Percentiles rank a stretch among this genome's conserved stretches.
These are phyloP conservation scores for Beroe forskalii DNA, from an alignment of 37 sponge, comb jelly and placozoan species.

Conservation along the genomic window DNA sequence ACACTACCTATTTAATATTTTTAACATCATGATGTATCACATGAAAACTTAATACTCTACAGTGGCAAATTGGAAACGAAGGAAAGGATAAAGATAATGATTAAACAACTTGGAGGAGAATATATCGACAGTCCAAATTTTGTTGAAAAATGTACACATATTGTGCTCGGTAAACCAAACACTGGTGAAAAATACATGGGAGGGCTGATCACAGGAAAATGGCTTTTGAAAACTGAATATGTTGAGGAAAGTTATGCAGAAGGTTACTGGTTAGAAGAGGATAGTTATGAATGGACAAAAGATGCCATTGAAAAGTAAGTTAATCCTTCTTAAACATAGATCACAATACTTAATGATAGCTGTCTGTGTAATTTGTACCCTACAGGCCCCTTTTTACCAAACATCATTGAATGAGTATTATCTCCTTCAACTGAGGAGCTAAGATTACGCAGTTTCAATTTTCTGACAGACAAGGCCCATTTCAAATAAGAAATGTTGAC, in stretches of 20 bases:
- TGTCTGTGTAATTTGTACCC: no score
- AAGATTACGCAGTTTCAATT: no score
- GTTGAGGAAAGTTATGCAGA: constrained; percentile 51
- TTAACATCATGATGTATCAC: no score
- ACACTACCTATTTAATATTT: no score
- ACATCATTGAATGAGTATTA: no score
- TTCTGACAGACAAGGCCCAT: no score
- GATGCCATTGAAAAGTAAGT: constrained; percentile 19
- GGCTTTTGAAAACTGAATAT: constrained; percentile 35
- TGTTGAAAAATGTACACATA: constrained; percentile 42
- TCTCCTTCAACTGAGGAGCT: no score
- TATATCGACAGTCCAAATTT: constrained; percentile 36
- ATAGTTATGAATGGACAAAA: constrained; percentile 26
- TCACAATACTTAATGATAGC: no score
- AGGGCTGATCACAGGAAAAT: constrained; percentile 20
- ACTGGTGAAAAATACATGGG: constrained; percentile 50
- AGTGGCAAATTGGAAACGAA: constrained; percentile 22
- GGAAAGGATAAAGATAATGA: constrained; percentile 50
- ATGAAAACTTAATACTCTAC: no score
- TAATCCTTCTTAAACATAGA: no score
- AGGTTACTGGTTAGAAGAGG: constrained; percentile 44
- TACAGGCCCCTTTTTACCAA: no score
- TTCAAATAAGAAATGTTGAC: no score
- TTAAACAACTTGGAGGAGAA: constrained; percentile 42
- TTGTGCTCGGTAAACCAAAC: constrained; percentile 20